Conservation (phyloP, 2,797 vertebrate species). For the Tinamus major region DNA sequence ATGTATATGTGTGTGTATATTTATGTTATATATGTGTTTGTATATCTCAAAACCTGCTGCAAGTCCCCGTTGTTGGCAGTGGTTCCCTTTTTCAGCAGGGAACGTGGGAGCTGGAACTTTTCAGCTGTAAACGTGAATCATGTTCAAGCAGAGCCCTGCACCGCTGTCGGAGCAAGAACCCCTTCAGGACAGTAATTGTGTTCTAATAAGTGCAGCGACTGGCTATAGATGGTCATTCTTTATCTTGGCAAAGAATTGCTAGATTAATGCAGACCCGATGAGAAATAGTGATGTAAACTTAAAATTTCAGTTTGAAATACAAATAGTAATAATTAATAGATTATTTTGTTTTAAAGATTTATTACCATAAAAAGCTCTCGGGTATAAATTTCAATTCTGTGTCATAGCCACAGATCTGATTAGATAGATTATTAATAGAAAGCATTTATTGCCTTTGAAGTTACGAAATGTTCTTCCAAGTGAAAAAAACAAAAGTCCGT, state of each 20-base stretch:
- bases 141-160: background rate
- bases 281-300: background rate
- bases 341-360: background rate
- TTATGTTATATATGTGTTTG: too few species aligned
- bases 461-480: background rate
- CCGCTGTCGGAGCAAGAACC: background rate
- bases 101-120: background rate
- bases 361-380: background rate
- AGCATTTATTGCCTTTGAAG: background rate
- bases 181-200: background rate
- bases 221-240: background rate
- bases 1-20: too few species aligned
- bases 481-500: background rate
- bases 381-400: background rate
- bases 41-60: too few species aligned
- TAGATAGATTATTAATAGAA: background rate
- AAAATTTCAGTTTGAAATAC: background rate
- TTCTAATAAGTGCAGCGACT: fast-evolving
- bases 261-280: fast-evolving
- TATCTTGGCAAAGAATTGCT: background rate
- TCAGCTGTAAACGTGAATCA: background rate
- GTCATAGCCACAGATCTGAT: background rate
- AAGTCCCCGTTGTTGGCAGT: too few species aligned
- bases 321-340: background rate
- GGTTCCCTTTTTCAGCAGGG: background rate